These are phyloP conservation scores for Liasis olivaceus DNA, from an alignment of 2,797 vertebrate genomes.

Conservation along the genomic window DNA sequence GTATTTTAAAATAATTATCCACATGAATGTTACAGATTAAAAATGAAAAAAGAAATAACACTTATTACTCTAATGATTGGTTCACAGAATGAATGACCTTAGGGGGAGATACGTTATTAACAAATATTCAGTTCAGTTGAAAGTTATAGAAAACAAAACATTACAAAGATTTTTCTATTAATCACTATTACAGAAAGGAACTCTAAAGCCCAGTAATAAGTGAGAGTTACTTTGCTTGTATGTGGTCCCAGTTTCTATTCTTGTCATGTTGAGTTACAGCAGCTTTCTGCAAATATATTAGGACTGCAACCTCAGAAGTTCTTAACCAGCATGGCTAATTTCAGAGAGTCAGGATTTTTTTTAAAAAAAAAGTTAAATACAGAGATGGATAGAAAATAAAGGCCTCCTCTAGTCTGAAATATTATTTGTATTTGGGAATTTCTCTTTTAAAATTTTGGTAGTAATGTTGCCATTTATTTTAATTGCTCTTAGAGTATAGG, in stretches of 20 bases:
- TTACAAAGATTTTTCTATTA: background rate
- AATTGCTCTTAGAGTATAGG: background rate
- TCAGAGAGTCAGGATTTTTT: background rate
- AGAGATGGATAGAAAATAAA: background rate
- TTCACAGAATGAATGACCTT: background rate
- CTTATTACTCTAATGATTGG: background rate
- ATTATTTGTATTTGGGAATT: background rate
- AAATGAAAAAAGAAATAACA: background rate
- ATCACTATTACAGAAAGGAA: background rate
- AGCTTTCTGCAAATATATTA: background rate
- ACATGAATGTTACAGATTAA: background rate
- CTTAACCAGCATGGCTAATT: background rate
- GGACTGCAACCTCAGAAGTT: background rate
- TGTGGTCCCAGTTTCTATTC: background rate
- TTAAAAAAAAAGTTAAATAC: background rate
- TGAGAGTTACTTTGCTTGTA: background rate
- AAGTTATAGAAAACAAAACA: background rate
- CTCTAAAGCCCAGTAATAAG: background rate
- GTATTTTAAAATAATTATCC: background rate
- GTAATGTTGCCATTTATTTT: background rate
- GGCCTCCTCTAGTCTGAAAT: background rate
- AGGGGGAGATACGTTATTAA: background rate
- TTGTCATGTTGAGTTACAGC: background rate
- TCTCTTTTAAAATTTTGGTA: background rate
- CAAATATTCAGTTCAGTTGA: background rate